Base-by-base conservation (phyloP, 2,797 vertebrate species). In the Lophura swinhoii region DNA sequence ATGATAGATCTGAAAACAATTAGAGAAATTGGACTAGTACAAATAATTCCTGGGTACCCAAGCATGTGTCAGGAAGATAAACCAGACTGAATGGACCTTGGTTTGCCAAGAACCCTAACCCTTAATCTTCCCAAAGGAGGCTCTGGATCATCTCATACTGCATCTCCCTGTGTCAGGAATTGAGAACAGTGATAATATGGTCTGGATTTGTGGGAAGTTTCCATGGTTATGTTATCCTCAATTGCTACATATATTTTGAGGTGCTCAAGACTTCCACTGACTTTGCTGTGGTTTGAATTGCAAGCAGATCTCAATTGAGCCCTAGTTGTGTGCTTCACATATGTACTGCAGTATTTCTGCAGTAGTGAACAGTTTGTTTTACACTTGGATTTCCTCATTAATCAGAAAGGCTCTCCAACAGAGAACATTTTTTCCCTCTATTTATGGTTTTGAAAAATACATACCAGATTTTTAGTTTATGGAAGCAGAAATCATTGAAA, bases 1-100 rank as follows among this genome's bases (percentile, higher is more conserved):
- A 64, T 41, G n/a, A 74, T 75, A 49, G 41, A 68, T 92, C 91
- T 95, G 87, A 96, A 94, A 93, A 72, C 87, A 89, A 84, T 94
- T 90, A 90, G 51, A 84, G 83, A 60, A 88, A 82, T n/a, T 78
- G 63, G 75, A 76, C 55, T 62, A 81, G 67, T 93, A 90, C 68
- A 90, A 90, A 73, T 95, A 88, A 94, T 94, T 88, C 82, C 74
- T 96, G 83, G 64, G 60, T 95, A 90, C 60, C 26, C 64, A 53
- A 76, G 33, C 0, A 0, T 84, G n/a, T 88, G 48, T 90, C 58
- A 77, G 84, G 28, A 48, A 66, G 21, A 60, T 87, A 88, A 90
- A 86, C 75, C 82, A 84, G 62, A 89, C 16, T 94, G 71, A 84
- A 49, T 88, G 43, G 51, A 51, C 78, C 60, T 80, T 92, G 71